Evolutionary conservation across 2,113 vertebrate species (phyloP).

Genomic region (Abramis brama): DNA sequence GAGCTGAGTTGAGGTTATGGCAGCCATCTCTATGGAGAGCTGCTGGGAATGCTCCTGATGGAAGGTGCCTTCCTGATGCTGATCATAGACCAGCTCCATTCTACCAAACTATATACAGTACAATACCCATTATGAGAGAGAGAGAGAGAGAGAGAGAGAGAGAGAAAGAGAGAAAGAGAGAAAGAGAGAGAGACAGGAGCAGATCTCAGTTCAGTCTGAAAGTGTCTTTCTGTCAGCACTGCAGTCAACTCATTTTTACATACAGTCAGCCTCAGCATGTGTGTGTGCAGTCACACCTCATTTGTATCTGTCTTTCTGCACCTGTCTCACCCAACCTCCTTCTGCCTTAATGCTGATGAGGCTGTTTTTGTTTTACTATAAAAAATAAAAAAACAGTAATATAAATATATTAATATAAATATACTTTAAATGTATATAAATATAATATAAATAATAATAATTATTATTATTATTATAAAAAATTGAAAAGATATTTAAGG

Average conservation of each 20-base stretch:
- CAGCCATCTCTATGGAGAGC: slow-evolving; percentile 70
- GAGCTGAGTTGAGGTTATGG: slow-evolving; percentile 74
- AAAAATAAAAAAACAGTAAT: background rate
- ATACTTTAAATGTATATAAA: too few species aligned
- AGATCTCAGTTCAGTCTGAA: slow-evolving; percentile 22
- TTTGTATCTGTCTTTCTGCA: slow-evolving; percentile 55
- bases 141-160: background rate
- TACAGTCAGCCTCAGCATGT: slow-evolving; percentile 65
- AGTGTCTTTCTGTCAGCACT: background rate
- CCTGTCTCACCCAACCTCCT: slow-evolving; percentile 7
- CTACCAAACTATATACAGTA: slow-evolving; percentile 7
- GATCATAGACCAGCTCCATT: slow-evolving; percentile 58
- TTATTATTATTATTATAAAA: too few species aligned
- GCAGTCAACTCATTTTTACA: slow-evolving; percentile 7
- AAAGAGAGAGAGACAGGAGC: background rate
- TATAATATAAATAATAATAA: too few species aligned
- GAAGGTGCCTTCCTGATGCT: slow-evolving; percentile 57
- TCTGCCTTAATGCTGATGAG: slow-evolving; percentile 30
- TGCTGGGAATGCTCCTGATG: slow-evolving; percentile 54
- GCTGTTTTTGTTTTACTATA: background rate
- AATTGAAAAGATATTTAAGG: too few species aligned
- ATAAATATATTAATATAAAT: background rate
- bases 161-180: too few species aligned
- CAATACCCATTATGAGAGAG: background rate
- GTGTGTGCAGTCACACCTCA: slow-evolving; percentile 54